Evolutionary conservation across 1,140 invertebrate species (phyloP).

Genomic region (Glossosoma conforme): DNA sequence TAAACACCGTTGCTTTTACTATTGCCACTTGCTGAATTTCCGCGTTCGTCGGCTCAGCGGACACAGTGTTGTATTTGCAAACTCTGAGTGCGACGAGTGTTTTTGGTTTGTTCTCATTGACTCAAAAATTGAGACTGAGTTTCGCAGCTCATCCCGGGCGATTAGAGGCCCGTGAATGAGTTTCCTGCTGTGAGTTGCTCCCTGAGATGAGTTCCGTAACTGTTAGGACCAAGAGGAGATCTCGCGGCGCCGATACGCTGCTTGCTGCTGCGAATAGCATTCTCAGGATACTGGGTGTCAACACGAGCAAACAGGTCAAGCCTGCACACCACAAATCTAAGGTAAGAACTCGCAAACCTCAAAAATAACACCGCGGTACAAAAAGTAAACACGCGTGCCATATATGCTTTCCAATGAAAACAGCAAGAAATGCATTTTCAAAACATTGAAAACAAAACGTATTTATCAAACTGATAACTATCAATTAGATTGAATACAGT

Average conservation of each 20-base stretch:
- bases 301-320: slow-evolving; percentile 35
- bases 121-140: neutral
- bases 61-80: neutral
- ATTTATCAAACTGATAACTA: no score
- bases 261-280: slow-evolving; percentile 50
- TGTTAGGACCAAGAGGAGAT: slow-evolving; percentile 50
- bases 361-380: no score
- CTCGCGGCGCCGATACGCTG: slow-evolving; percentile 50
- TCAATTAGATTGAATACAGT: no score
- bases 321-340: slow-evolving; percentile 12
- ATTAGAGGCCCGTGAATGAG: slow-evolving; percentile 14
- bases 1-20: slow-evolving; percentile 25
- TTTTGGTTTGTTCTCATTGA: neutral
- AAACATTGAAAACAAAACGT: no score
- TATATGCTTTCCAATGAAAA: no score
- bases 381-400: no score
- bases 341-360: slow-evolving; percentile 11
- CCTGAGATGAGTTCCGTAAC: slow-evolving; percentile 47
- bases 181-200: slow-evolving; percentile 20
- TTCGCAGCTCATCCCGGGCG: neutral
- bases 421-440: no score
- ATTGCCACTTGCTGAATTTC: neutral
- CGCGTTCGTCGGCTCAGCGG: neutral
- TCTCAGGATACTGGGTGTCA: slow-evolving; percentile 48
- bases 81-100: neutral